Percentiles rank a stretch among this genome's conserved stretches.
Conservation (phyloP, 2,113 vertebrate genomes). For the Tinamus guttatus region DNA sequence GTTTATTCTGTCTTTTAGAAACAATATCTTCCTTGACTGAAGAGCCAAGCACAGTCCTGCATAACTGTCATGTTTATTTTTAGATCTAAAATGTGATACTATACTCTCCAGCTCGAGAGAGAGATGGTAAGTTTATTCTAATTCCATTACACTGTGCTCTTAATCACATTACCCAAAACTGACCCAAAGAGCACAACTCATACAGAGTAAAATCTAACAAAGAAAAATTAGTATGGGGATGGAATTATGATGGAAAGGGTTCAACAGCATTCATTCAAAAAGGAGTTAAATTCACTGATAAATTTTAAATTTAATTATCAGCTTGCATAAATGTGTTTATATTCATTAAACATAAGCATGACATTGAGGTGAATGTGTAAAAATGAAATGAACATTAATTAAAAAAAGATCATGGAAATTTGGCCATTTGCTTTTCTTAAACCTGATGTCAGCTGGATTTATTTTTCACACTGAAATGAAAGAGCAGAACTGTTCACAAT, state of each 20-base stretch:
- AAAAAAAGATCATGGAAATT: background rate
- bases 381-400: background rate
- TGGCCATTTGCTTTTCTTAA: background rate
- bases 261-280: background rate
- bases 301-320: background rate
- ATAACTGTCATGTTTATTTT: background rate
- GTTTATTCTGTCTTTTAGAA: background rate
- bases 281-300: background rate
- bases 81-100: background rate
- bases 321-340: rapidly evolving
- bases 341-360: background rate
- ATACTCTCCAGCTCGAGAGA: background rate
- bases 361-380: background rate
- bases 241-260: background rate
- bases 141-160: background rate
- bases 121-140: background rate
- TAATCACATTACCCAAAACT: background rate
- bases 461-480: background rate
- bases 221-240: background rate
- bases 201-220: background rate
- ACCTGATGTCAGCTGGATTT: background rate
- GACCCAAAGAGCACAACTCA: background rate
- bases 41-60: background rate
- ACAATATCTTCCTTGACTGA: background rate
- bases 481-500: background rate